A percentile compares a stretch with the other conserved stretches of the same genome.
Evolutionary conservation across 2,888 invertebrate genomes (phyloP).

Genomic region (Mystacides longicornis): DNA sequence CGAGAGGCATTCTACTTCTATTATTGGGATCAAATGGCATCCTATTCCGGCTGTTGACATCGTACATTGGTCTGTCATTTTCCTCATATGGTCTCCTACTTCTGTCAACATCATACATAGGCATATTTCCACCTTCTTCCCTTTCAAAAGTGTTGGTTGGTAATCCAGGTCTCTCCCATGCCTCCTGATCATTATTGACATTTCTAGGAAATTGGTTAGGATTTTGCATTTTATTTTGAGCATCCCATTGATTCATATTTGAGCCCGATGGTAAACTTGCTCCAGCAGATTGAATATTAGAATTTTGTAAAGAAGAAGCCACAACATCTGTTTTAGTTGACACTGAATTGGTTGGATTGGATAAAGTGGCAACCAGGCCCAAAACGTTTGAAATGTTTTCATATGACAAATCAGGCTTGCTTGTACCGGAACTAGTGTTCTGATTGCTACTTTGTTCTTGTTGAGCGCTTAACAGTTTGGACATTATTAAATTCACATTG

Average conservation of each 20-base stretch:
- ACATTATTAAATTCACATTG: constrained; percentile 38
- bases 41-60: too few species aligned
- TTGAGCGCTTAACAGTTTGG: constrained; percentile 51
- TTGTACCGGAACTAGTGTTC: neutral
- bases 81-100: too few species aligned
- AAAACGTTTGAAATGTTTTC: constrained; percentile 11
- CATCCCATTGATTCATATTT: neutral
- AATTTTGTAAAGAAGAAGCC: too few species aligned
- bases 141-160: too few species aligned
- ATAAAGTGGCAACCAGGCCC: constrained; percentile 7
- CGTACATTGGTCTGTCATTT: too few species aligned
- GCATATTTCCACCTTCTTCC: too few species aligned
- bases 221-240: neutral
- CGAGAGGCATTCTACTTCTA: neutral
- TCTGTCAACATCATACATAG: too few species aligned
- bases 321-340: neutral
- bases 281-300: neutral
- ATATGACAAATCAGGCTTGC: neutral
- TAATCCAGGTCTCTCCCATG: too few species aligned
- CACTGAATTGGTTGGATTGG: neutral
- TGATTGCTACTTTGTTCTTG: neutral
- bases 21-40: too few species aligned
- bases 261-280: too few species aligned
- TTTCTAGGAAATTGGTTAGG: too few species aligned
- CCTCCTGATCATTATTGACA: too few species aligned